Evolutionary conservation across 2,797 vertebrate species (phyloP).

Genomic region (Macropodus opercularis): DNA sequence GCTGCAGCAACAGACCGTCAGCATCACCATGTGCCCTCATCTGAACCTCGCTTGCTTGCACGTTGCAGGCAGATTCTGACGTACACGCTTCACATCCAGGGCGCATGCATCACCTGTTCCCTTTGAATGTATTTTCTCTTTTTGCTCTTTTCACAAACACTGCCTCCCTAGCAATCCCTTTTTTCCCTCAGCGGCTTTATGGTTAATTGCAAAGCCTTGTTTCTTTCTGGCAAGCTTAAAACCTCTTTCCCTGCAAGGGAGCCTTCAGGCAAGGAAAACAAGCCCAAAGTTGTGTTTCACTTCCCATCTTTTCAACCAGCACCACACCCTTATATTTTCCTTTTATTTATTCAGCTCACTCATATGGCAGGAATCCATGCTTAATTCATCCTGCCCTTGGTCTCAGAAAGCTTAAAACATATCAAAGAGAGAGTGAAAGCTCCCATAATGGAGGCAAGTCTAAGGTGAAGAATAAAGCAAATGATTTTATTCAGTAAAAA

Average conservation of each 20-base stretch:
- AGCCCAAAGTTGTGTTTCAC: slow-evolving; percentile 25
- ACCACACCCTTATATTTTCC: slow-evolving; percentile 24
- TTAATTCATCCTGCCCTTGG: slow-evolving; percentile 53
- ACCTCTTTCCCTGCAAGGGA: slow-evolving; percentile 41
- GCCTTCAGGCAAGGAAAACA: slow-evolving; percentile 47
- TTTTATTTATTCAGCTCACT: slow-evolving; percentile 30
- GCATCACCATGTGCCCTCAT: slow-evolving; percentile 40
- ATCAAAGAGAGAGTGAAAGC: slow-evolving; percentile 16
- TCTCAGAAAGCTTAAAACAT: slow-evolving; percentile 23
- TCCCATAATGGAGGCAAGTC: slow-evolving; percentile 1
- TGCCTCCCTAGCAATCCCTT: slow-evolving; percentile 4
- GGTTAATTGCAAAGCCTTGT: slow-evolving; percentile 74
- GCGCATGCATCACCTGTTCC: background rate
- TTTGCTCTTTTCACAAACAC: slow-evolving; percentile 8
- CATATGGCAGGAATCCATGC: slow-evolving; percentile 23
- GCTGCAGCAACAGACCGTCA: slow-evolving; percentile 43
- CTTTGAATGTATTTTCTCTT: slow-evolving; percentile 19
- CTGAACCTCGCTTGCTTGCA: slow-evolving; percentile 11
- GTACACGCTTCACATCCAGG: slow-evolving; percentile 10
- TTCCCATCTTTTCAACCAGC: slow-evolving; percentile 27
- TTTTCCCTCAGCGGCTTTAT: slow-evolving; percentile 34
- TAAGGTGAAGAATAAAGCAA: background rate
- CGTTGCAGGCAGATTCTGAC: slow-evolving; percentile 9
- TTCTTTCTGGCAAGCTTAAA: slow-evolving; percentile 55
- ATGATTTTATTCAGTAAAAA: slow-evolving; percentile 3